phyloP scores from a whole-genome alignment of 2,113 vertebrate genomes.

The Mungos mungo region DNA sequence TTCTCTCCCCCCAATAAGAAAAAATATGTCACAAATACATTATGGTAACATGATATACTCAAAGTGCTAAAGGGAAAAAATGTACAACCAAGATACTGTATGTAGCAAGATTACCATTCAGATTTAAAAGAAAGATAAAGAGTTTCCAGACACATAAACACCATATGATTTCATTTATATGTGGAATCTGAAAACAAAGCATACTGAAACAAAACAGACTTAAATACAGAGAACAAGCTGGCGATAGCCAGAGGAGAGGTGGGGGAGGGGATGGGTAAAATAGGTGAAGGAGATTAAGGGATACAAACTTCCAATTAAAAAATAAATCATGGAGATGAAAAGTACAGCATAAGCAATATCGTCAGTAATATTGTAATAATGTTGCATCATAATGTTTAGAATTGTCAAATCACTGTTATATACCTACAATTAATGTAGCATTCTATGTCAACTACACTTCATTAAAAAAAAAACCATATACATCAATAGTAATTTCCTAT shows the following conservation, averaged over 20 bases:
- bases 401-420: background rate
- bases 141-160: background rate
- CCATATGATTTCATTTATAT: background rate
- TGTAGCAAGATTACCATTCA: background rate
- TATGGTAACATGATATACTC: background rate
- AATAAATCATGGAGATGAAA: background rate
- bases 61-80: background rate
- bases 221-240: too few species aligned
- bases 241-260: background rate
- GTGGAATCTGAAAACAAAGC: too few species aligned
- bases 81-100: background rate
- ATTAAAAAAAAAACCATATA: background rate
- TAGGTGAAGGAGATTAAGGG: background rate
- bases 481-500: background rate
- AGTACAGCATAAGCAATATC: background rate
- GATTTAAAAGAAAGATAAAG: background rate
- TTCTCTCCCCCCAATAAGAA: background rate
- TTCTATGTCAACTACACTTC: background rate
- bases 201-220: too few species aligned
- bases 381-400: background rate
- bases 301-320: background rate
- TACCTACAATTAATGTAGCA: background rate
- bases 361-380: background rate
- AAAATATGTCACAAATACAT: background rate
- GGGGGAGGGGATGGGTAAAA: background rate